Evolutionary conservation across 2,797 vertebrate genomes (phyloP).

Genomic region (Erethizon dorsatum): DNA sequence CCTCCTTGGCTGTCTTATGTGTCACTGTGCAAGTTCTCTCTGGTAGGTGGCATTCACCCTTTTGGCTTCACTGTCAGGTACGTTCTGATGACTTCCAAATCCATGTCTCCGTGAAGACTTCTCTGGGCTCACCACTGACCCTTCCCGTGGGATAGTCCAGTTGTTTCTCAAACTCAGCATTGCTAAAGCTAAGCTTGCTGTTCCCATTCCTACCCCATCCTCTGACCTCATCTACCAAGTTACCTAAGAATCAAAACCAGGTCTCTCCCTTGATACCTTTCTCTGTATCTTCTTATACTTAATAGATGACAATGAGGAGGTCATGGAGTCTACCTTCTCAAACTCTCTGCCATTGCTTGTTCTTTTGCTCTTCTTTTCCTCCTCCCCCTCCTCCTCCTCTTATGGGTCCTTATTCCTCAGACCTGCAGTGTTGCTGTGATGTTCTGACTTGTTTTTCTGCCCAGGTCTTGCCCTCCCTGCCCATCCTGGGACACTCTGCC

Average conservation of each 20-base stretch:
- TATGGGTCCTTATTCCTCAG: background rate
- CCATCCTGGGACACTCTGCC: background rate
- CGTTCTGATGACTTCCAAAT: background rate
- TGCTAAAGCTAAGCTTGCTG: background rate
- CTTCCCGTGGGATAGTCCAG: fast-evolving
- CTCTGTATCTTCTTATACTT: background rate
- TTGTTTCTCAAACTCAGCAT: background rate
- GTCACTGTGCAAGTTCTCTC: no score
- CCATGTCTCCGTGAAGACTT: no score
- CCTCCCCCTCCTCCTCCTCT: background rate
- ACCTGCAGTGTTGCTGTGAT: background rate
- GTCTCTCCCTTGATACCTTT: no score
- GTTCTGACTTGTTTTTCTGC: background rate
- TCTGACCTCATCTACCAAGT: background rate
- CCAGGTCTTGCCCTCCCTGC: background rate
- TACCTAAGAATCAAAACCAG: background rate
- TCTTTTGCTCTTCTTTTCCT: background rate
- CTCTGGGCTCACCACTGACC: background rate
- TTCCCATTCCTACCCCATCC: fast-evolving
- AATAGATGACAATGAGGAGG: no score
- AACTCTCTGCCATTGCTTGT: background rate
- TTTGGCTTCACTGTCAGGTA: fast-evolving
- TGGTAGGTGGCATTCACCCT: no score
- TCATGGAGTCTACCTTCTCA: fast-evolving
- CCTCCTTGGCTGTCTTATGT: no score